Evolutionary conservation across 2,797 vertebrate genomes (phyloP).

Genomic region (Sebastes itinus): DNA sequence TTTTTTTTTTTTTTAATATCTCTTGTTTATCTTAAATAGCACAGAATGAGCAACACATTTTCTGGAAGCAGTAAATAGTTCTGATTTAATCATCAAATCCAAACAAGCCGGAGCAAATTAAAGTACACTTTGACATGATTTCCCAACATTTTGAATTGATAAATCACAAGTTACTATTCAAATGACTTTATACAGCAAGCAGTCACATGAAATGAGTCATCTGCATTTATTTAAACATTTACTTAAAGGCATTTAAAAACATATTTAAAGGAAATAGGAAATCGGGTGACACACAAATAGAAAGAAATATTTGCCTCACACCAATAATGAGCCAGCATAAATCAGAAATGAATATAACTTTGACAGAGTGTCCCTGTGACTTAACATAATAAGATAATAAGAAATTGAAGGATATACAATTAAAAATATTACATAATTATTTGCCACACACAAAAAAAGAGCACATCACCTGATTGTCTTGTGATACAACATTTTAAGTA

Average conservation of each 20-base stretch:
- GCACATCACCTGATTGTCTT: too few relatives aligned
- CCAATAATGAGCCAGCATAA: neutral
- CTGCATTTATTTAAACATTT: conserved; percentile 25
- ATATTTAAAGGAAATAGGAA: neutral
- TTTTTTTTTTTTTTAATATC: rapidly evolving
- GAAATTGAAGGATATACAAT: too few relatives aligned
- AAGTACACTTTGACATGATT: neutral
- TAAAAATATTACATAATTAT: neutral
- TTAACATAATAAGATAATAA: neutral
- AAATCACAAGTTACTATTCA: neutral
- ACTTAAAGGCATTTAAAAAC: neutral
- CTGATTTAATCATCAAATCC: neutral
- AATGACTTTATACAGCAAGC: neutral
- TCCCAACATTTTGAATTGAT: neutral
- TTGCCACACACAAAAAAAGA: neutral
- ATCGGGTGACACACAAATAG: neutral
- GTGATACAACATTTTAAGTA: too few relatives aligned
- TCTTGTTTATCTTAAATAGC: neutral
- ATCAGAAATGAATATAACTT: neutral
- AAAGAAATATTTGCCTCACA: neutral
- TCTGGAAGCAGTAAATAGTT: neutral
- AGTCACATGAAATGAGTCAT: neutral
- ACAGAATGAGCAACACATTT: neutral
- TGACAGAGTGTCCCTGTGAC: neutral
- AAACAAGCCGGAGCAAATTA: neutral